A percentile compares a stretch with the other conserved stretches of the same genome.
Conservation (phyloP, 2,888 invertebrate species). For the Deilephila porcellus region DNA sequence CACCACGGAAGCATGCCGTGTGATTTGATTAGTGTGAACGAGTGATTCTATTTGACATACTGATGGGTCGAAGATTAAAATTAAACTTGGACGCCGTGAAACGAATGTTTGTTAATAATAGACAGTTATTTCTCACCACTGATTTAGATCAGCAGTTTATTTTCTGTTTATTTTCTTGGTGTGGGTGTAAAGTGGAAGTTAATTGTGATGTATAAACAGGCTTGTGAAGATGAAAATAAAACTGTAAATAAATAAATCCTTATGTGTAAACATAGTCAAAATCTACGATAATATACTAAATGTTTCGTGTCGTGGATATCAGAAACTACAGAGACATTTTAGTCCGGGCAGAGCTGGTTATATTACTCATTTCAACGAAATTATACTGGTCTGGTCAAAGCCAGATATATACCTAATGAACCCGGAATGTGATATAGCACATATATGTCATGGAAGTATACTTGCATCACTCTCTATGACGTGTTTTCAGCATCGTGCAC, state of each 20-base stretch:
- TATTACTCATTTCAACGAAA: no score
- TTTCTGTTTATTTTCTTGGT: constrained; percentile 7
- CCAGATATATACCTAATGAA: no score
- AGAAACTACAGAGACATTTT: no score
- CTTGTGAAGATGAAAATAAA: neutral
- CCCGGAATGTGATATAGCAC: no score
- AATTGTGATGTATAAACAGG: neutral
- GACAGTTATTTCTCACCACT: constrained; percentile 24
- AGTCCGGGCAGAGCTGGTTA: no score
- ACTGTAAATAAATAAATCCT: no score
- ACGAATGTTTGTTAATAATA: constrained; percentile 26
- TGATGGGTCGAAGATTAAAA: constrained; percentile 40
- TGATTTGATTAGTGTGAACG: constrained; percentile 68
- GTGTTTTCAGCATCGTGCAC: no score
- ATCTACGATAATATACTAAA: no score
- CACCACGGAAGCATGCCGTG: constrained; percentile 59
- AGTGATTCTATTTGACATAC: constrained; percentile 65
- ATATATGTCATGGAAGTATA: no score
- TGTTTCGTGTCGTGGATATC: no score
- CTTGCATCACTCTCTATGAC: no score
- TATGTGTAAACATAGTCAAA: neutral
- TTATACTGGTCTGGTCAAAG: no score
- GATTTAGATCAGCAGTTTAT: constrained; percentile 5
- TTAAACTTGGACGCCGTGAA: constrained; percentile 26
- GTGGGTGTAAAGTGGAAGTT: constrained; percentile 1